Evolutionary conservation across 2,888 invertebrate species (phyloP).

Genomic region (Odontothrips loti): DNA sequence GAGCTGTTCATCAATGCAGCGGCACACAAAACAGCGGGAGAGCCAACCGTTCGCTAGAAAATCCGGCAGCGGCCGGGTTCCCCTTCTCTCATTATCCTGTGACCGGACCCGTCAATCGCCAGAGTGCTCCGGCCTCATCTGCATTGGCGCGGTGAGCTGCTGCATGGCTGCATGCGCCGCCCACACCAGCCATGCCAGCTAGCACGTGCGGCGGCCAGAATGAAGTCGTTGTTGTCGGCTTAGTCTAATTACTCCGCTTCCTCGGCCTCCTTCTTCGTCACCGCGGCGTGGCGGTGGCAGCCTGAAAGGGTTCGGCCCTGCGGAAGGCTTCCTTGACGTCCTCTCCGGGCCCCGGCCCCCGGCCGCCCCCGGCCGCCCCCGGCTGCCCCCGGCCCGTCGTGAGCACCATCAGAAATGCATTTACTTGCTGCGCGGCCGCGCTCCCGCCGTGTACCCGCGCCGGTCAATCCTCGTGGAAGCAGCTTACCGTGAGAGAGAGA

Average conservation of each 20-base stretch:
- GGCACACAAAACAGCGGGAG: too few species aligned
- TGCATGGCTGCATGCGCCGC: neutral
- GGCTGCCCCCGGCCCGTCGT: neutral
- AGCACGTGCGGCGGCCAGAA: too few species aligned
- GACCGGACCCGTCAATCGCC: neutral
- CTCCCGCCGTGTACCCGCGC: too few species aligned
- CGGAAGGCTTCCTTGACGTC: neutral
- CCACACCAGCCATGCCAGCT: too few species aligned
- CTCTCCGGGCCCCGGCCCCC: neutral
- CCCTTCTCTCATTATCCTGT: too few species aligned
- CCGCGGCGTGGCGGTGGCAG: neutral
- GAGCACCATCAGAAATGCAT: too few species aligned
- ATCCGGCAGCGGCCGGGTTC: too few species aligned
- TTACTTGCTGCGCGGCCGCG: too few species aligned
- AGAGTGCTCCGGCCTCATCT: neutral
- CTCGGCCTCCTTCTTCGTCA: neutral
- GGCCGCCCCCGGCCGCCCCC: neutral
- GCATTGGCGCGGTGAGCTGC: neutral
- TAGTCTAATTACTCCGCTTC: constrained; percentile 5
- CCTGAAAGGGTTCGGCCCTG: neutral
- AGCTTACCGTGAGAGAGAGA: too few species aligned
- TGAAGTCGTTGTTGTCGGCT: neutral
- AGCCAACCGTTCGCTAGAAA: too few species aligned
- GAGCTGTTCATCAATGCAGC: too few species aligned
- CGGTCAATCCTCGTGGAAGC: too few species aligned